These are phyloP conservation scores for Festucalex cinctus DNA, from an alignment of 2,113 vertebrate genomes.

Conservation along the genomic window DNA sequence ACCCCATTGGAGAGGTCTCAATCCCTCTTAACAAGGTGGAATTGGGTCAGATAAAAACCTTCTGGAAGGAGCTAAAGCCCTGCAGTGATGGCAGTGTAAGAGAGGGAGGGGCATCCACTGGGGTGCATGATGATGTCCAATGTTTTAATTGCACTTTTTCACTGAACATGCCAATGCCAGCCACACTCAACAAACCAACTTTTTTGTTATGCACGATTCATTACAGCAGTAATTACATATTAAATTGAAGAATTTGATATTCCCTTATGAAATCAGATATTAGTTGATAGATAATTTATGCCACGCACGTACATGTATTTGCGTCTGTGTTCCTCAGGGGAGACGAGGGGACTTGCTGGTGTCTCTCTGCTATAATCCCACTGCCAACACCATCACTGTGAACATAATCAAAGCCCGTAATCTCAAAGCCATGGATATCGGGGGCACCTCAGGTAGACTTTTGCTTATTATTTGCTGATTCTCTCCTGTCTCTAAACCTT, in stretches of 20 bases:
- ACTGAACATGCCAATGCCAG: slow-evolving; percentile 6
- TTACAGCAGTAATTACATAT: slow-evolving; percentile 42
- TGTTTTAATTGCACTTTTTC: slow-evolving; percentile 7
- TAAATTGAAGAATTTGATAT: slow-evolving; percentile 43
- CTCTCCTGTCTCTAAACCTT: slow-evolving; percentile 16
- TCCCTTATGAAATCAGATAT: slow-evolving; percentile 45
- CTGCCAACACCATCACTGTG: slow-evolving; percentile 96
- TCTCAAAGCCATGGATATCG: slow-evolving; percentile 99
- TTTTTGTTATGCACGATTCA: slow-evolving; percentile 33
- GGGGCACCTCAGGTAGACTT: slow-evolving; percentile 90
- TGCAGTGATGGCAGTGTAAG: slow-evolving; percentile 98
- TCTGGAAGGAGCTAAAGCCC: slow-evolving; percentile 99
- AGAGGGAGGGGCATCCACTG: neutral
- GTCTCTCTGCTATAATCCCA: slow-evolving; percentile 94
- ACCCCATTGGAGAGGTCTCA: slow-evolving; percentile 97
- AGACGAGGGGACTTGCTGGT: slow-evolving; percentile 68
- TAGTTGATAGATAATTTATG: slow-evolving; percentile 27
- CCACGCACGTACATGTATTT: slow-evolving; percentile 15
- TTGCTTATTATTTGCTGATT: slow-evolving; percentile 19
- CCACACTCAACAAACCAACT: slow-evolving; percentile 17
- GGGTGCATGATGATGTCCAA: neutral
- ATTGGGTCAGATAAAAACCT: slow-evolving; percentile 94
- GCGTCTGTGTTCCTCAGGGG: slow-evolving; percentile 45
- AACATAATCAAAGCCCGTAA: slow-evolving; percentile 99
- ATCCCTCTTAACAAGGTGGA: slow-evolving; percentile 97